Evolutionary conservation across 30 jellyfish, hydroid and myxozoan species (phyloP), one percentile per base, ranked within the genome.

Genomic region (Aurelia aurita complex sp. Pacific): DNA sequence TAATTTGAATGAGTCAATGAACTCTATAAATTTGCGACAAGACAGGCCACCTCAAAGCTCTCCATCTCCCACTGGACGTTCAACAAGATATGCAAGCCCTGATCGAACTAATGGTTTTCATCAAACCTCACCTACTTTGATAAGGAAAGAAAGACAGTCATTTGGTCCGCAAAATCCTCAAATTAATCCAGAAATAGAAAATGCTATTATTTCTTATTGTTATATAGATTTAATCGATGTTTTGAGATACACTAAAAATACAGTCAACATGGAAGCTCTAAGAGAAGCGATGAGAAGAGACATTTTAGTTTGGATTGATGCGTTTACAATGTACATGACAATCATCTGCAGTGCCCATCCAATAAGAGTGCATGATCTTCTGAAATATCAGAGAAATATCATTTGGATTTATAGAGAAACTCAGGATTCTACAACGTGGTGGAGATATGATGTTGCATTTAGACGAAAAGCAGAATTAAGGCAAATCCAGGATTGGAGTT

Each of bases 371-470:
- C 81, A 85, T 18, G 92, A 80, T 36, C 86, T 92, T 15, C 23
- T 88, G 79, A 79, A 89, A 36, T 92, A 92, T 64, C 88, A 82
- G 40, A 64, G 98, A 64, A 77, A 88, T 18, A 88, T 92, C 8
- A 64, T 92, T 2, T 92, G 98, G 98, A 88, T 92, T 10, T 92
- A 92, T 69, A 77, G 91, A 79, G 98, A 92, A 77, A 73, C 98
- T 10, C 87, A 82, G 38, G 98, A 92, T 61, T 33, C 88, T 1
- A 32, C 96, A 17, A 92, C 97, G 2, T 92, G 98, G 98, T 92
- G 98, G 98, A 69, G 98, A 35, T 92, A 92, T 69, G 98, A 92
- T 66, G 83, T 81, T 23, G 98, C 97, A 15, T 92, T 88, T 33
- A 83, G 98, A 67, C 91, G 98, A 35, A 88, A 88, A 73, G 98